Conservation (phyloP, 1,140 invertebrate species). For the Drosophila watanabei region DNA sequence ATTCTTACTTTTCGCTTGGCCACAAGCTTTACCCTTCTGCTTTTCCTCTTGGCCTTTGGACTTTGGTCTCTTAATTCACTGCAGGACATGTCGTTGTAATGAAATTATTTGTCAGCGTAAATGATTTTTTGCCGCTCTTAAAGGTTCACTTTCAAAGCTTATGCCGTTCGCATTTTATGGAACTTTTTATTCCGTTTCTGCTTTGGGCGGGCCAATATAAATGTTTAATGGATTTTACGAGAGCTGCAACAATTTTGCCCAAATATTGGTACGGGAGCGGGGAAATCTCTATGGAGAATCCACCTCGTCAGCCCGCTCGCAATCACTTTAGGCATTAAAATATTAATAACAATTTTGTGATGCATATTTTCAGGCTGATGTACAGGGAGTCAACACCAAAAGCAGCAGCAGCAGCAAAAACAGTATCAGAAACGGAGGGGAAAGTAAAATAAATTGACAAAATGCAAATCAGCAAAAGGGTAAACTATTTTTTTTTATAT, state of each 20-base stretch:
- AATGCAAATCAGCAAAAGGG: conserved; percentile 52
- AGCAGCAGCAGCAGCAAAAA: conserved; percentile 16
- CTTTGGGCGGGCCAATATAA: conserved; percentile 40
- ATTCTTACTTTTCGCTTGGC: conserved; percentile 69
- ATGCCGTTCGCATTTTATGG: conserved; percentile 16
- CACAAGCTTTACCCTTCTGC: conserved; percentile 36
- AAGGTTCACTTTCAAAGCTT: conserved; percentile 21
- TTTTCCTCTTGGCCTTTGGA: conserved; percentile 18
- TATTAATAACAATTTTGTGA: conserved; percentile 79
- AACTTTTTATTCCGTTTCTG: conserved; percentile 32
- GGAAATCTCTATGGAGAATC: conserved; percentile 20
- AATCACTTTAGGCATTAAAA: conserved; percentile 70
- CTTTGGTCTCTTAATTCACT: conserved; percentile 64
- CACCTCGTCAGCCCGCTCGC: conserved; percentile 16
- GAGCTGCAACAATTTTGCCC: conserved; percentile 47
- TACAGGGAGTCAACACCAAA: conserved; percentile 28
- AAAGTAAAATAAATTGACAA: conserved; percentile 54
- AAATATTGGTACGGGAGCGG: conserved; percentile 60
- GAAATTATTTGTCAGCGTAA: conserved; percentile 76
- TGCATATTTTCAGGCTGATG: conserved; percentile 71
- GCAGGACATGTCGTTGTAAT: conserved; percentile 59
- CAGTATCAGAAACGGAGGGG: conserved; percentile 11
- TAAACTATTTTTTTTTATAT: conserved; percentile 36
- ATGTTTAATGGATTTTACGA: conserved; percentile 57
- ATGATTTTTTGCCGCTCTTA: conserved; percentile 47